These are phyloP conservation scores for Hirundichthys speculiger DNA, from an alignment of 2,113 vertebrate species.

Conservation along the genomic window DNA sequence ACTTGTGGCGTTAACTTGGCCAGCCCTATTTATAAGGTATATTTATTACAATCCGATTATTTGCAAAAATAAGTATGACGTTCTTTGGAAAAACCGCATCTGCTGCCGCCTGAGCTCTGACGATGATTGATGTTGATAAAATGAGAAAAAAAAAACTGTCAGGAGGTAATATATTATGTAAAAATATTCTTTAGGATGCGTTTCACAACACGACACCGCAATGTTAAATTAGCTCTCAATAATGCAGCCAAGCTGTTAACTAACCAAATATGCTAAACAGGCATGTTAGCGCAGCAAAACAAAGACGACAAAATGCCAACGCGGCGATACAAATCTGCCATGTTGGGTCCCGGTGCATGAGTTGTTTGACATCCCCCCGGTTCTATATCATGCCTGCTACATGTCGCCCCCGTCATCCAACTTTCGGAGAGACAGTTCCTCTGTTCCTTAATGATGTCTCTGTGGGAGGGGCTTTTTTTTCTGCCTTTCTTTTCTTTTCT, in stretches of 20 bases:
- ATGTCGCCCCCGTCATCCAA: slow-evolving; percentile 25
- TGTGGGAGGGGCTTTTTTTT: slow-evolving; percentile 65
- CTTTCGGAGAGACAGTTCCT: slow-evolving; percentile 61
- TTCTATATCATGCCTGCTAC: slow-evolving; percentile 3
- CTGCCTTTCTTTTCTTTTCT: too few species aligned
- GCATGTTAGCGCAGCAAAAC: slow-evolving; percentile 20
- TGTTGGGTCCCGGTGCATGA: slow-evolving; percentile 38
- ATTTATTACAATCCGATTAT: too few species aligned
- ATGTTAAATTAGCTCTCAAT: background rate
- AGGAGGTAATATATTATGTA: slow-evolving; percentile 4
- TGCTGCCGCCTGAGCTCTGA: background rate
- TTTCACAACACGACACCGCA: background rate
- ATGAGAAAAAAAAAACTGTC: background rate
- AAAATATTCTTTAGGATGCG: background rate
- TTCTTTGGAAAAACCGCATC: background rate
- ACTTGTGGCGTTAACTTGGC: too few species aligned
- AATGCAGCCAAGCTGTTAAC: slow-evolving; percentile 17
- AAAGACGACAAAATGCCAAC: slow-evolving; percentile 40
- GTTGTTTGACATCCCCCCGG: slow-evolving; percentile 21
- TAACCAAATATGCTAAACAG: slow-evolving; percentile 27
- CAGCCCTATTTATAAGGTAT: too few species aligned
- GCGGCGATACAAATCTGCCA: slow-evolving; percentile 43
- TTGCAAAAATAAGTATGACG: too few species aligned
- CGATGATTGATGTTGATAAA: background rate
- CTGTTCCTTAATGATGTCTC: slow-evolving; percentile 71